Evolutionary conservation across 2,797 vertebrate species (phyloP).

Genomic region (Gallinago solitaria): DNA sequence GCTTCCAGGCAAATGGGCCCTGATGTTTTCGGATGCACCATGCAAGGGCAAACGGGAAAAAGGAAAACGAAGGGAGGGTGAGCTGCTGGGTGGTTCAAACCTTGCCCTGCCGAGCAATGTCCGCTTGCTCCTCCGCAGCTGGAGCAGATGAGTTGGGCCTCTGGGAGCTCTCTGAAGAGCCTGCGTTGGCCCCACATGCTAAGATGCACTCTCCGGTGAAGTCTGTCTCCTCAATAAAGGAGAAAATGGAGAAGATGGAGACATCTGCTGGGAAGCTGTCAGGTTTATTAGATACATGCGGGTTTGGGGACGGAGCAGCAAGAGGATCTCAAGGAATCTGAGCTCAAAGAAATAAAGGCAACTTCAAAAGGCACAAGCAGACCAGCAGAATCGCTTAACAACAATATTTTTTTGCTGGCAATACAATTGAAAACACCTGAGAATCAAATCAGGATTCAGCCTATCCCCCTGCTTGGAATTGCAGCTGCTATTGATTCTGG

Average conservation of each 20-base stretch:
- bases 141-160: not conserved
- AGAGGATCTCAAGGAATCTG: constrained; percentile 58
- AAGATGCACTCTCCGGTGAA: not conserved
- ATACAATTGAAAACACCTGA: constrained; percentile 67
- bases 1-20: not conserved
- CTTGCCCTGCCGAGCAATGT: not conserved
- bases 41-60: not conserved
- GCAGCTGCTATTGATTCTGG: constrained; percentile 69
- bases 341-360: constrained; percentile 66
- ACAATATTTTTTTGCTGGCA: constrained; percentile 36
- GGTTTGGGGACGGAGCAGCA: constrained; percentile 30
- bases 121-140: not conserved
- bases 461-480: constrained; percentile 18
- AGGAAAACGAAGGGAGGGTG: not conserved
- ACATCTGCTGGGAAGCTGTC: constrained; percentile 70
- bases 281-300: constrained; percentile 49
- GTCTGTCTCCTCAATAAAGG: not conserved
- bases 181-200: not conserved
- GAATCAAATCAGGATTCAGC: constrained; percentile 29
- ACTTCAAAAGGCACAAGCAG: constrained; percentile 66
- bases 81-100: not conserved
- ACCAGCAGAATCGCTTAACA: constrained; percentile 41
- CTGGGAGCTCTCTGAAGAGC: not conserved
- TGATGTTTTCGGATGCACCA: not conserved
- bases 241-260: constrained; percentile 56